phyloP scores from a whole-genome alignment of 2,888 invertebrate genomes.

The Troides helena region DNA sequence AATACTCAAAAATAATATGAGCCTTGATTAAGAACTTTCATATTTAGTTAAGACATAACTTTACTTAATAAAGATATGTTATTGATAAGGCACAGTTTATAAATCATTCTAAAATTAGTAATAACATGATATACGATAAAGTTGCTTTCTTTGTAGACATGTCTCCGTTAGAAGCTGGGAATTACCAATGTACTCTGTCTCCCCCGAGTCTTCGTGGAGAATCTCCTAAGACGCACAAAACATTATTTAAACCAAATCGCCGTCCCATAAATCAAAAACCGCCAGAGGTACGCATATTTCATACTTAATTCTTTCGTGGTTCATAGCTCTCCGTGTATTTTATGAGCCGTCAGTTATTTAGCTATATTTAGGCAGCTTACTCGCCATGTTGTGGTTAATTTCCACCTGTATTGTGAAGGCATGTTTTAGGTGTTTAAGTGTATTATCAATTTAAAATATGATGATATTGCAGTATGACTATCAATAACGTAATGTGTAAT shows the following conservation, averaged over 20 bases:
- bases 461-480: no score
- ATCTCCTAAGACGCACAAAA: constrained; percentile 40
- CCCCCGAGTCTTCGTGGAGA: constrained; percentile 32
- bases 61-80: no score
- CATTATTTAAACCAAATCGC: constrained; percentile 56
- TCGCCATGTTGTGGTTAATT: constrained; percentile 42
- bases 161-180: constrained; percentile 5
- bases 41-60: no score
- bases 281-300: constrained; percentile 75
- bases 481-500: no score
- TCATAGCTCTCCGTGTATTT: constrained; percentile 55
- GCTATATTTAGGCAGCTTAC: constrained; percentile 41
- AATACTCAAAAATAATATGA: no score
- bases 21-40: no score
- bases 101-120: no score
- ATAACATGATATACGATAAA: no score
- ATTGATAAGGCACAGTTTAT: no score
- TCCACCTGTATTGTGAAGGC: constrained; percentile 49
- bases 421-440: background rate
- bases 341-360: constrained; percentile 61
- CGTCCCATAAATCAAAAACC: constrained; percentile 72
- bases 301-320: constrained; percentile 77
- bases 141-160: background rate
- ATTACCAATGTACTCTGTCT: constrained; percentile 30
- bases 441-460: no score